phyloP scores from a whole-genome alignment of 2,113 vertebrate genomes.

The Uropsilus gracilis region DNA sequence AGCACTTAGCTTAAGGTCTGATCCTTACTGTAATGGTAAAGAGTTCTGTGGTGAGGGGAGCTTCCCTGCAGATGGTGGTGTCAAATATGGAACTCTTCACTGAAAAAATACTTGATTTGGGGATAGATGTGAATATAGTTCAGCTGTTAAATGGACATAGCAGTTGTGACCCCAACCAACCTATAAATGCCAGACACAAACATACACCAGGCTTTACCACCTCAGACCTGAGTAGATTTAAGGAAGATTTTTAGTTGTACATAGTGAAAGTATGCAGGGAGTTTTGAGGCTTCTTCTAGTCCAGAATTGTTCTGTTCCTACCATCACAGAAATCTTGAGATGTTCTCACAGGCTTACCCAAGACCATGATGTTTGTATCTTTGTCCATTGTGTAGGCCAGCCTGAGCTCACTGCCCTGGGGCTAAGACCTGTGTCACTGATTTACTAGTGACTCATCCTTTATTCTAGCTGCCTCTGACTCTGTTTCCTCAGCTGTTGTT shows the following conservation, averaged over 20 bases:
- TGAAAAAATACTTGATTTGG: background rate
- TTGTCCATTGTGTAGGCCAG: background rate
- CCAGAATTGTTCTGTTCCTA: background rate
- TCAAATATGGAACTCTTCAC: background rate
- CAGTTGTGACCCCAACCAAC: background rate
- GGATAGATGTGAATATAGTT: background rate
- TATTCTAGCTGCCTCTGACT: background rate
- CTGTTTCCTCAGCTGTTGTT: background rate
- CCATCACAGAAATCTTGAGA: background rate
- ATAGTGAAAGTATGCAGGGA: background rate
- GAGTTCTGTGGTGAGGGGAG: background rate
- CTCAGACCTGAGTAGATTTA: background rate
- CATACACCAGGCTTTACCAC: background rate
- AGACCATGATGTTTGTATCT: background rate
- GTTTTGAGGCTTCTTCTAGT: background rate
- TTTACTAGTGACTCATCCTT: constrained; percentile 9
- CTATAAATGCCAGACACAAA: background rate
- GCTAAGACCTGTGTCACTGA: background rate
- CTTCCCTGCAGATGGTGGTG: background rate
- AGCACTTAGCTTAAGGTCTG: background rate
- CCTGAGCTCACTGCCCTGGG: background rate
- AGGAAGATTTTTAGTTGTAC: background rate
- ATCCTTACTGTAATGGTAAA: background rate
- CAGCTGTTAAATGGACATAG: background rate
- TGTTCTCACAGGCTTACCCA: background rate